A percentile compares a stretch with the other conserved stretches of the same genome.
Conservation (phyloP, 2,888 invertebrate genomes). For the Blera fallax region DNA sequence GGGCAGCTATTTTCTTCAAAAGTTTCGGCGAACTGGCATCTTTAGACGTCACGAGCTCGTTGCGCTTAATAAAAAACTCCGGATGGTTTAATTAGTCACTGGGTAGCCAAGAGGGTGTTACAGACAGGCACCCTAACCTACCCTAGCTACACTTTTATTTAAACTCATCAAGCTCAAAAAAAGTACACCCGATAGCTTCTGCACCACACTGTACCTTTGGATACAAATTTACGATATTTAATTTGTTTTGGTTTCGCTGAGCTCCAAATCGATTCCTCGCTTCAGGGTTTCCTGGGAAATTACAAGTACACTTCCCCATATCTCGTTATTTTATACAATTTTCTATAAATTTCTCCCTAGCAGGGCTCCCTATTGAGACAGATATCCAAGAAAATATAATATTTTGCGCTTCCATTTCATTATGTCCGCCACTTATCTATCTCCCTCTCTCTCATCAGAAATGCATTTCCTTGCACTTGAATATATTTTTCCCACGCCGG, state of each 20-base stretch:
- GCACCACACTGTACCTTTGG: neutral
- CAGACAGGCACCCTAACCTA: too few relatives aligned
- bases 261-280: neutral
- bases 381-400: neutral
- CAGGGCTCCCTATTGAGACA: neutral
- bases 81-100: too few relatives aligned
- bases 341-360: neutral
- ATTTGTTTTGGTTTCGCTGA: neutral
- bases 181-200: neutral
- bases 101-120: too few relatives aligned
- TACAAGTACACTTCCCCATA: neutral
- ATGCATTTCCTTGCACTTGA: conserved; percentile 15
- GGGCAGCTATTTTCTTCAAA: too few relatives aligned
- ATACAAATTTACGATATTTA: neutral
- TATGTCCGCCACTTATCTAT: neutral
- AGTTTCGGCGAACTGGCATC: too few relatives aligned
- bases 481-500: neutral
- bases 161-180: too few relatives aligned
- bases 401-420: conserved; percentile 11
- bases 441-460: neutral
- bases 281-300: neutral
- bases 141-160: too few relatives aligned
- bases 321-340: neutral
- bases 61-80: too few relatives aligned
- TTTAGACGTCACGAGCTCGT: too few relatives aligned